Evolutionary conservation across 1,140 invertebrate species (phyloP).

Genomic region (Anthonomus grandis): DNA sequence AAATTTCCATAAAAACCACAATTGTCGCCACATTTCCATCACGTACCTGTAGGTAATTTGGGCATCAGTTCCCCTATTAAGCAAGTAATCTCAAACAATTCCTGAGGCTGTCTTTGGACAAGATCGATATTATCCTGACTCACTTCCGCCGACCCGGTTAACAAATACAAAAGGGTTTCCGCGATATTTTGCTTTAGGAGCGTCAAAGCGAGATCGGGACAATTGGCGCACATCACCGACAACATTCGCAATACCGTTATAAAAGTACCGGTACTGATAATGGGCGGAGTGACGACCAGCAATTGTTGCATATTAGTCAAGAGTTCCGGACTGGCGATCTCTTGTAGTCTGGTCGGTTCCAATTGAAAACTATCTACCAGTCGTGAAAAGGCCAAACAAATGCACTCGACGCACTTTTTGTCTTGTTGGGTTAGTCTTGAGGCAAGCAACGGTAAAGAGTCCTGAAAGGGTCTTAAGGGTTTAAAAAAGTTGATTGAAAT

Average conservation of each 20-base stretch:
- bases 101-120: slow-evolving; percentile 85
- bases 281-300: slow-evolving; percentile 86
- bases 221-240: slow-evolving; percentile 91
- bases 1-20: background rate
- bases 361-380: slow-evolving; percentile 95
- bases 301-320: slow-evolving; percentile 91
- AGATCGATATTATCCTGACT: slow-evolving; percentile 69
- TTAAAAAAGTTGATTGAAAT: background rate
- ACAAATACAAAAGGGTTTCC: slow-evolving; percentile 86
- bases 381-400: slow-evolving; percentile 92
- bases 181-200: slow-evolving; percentile 93
- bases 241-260: slow-evolving; percentile 94
- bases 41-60: slow-evolving; percentile 63
- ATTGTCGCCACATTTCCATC: background rate
- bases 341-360: slow-evolving; percentile 84
- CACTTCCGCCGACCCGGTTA: slow-evolving; percentile 76
- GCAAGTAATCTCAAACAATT: slow-evolving; percentile 94
- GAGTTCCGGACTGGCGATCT: slow-evolving; percentile 91
- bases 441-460: slow-evolving; percentile 83
- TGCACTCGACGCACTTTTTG: slow-evolving; percentile 96
- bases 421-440: slow-evolving; percentile 88
- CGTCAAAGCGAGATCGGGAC: slow-evolving; percentile 87
- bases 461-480: slow-evolving; percentile 43
- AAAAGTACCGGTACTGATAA: slow-evolving; percentile 91
- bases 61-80: slow-evolving; percentile 96